Evolutionary conservation across 2,797 vertebrate genomes (phyloP).

Genomic region (Sebastes oblongus): DNA sequence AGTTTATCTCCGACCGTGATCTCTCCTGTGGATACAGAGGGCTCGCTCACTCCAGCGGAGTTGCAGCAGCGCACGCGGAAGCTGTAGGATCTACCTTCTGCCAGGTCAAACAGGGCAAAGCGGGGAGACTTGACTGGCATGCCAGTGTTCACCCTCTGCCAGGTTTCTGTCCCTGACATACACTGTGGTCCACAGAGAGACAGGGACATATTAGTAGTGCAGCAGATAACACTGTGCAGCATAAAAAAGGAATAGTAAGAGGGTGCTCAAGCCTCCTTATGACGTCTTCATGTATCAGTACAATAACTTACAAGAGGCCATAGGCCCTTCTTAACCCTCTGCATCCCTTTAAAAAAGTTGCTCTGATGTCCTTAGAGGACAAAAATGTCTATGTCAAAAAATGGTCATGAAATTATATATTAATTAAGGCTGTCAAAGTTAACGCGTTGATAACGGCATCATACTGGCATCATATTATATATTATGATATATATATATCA

Average conservation of each 20-base stretch:
- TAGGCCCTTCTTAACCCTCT: not conserved
- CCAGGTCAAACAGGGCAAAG: slow-evolving; percentile 95
- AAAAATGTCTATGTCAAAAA: not conserved
- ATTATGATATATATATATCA: too few species aligned
- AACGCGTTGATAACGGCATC: too few species aligned
- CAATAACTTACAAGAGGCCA: not conserved
- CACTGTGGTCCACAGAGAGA: slow-evolving; percentile 76
- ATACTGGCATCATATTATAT: too few species aligned
- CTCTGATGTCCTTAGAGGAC: not conserved
- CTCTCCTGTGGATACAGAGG: slow-evolving; percentile 87
- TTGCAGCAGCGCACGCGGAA: slow-evolving; percentile 98
- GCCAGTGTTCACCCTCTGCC: slow-evolving; percentile 96
- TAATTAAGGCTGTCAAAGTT: too few species aligned
- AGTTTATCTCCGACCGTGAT: slow-evolving; percentile 92
- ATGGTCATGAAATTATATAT: not conserved
- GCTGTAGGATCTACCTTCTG: slow-evolving; percentile 91
- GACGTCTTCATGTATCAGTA: not conserved
- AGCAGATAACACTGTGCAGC: not conserved
- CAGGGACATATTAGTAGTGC: slow-evolving; percentile 1
- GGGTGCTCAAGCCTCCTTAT: not conserved
- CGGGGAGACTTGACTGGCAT: slow-evolving; percentile 97
- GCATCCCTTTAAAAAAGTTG: too few species aligned
- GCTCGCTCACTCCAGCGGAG: slow-evolving; percentile 92
- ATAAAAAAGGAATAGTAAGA: not conserved
- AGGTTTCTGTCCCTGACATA: slow-evolving; percentile 87